Evolutionary conservation across 2,888 invertebrate species (phyloP).

Genomic region (Bembecia ichneumoniformis): DNA sequence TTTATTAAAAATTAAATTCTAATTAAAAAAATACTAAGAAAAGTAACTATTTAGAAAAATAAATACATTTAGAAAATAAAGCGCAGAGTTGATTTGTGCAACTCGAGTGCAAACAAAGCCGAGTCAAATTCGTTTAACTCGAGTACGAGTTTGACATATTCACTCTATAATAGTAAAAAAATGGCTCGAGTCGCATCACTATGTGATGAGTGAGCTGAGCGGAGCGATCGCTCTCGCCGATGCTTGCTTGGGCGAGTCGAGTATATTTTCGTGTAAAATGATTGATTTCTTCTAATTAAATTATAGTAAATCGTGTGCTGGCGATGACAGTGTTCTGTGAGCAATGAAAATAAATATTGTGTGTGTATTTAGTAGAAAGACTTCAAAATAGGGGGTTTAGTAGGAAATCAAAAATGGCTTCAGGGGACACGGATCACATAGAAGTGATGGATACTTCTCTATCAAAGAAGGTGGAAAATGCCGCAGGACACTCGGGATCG

Average conservation of each 20-base stretch:
- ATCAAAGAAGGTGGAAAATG: conserved; percentile 72
- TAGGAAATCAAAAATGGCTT: conserved; percentile 79
- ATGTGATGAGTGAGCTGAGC: no score
- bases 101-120: no score
- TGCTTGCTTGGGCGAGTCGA: conserved; percentile 46
- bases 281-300: conserved; percentile 70
- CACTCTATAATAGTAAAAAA: no score
- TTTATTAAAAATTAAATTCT: no score
- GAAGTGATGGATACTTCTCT: conserved; percentile 80
- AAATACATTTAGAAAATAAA: no score
- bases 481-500: conserved; percentile 72
- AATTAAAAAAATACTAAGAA: no score
- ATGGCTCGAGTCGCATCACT: no score
- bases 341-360: conserved; percentile 58
- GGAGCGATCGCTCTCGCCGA: conserved; percentile 6
- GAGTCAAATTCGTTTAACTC: no score
- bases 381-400: conserved; percentile 64
- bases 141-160: no score
- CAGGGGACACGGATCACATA: conserved; percentile 86
- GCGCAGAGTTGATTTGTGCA: no score
- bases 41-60: no score
- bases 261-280: conserved; percentile 58
- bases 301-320: conserved; percentile 63
- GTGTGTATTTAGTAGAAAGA: conserved; percentile 41
- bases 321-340: conserved; percentile 59